Base-by-base conservation (phyloP, 2,888 invertebrate genomes). In the Melanchra persicariae region DNA sequence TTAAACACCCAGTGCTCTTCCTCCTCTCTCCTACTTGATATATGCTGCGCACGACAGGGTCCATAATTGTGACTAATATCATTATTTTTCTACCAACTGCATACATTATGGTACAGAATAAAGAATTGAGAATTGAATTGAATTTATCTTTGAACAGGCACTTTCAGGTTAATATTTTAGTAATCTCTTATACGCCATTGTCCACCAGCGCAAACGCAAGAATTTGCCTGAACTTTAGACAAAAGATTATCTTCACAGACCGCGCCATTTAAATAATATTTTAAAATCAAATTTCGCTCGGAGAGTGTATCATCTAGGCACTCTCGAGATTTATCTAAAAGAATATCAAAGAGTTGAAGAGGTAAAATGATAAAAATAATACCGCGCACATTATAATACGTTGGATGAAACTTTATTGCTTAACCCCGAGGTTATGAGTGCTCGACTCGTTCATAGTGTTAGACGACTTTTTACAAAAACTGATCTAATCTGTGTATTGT, bases 291-390 rank as follows among this genome's bases (percentile, higher is more conserved):
- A 72, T 68, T 64, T 68, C 52, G 68, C 59, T 60, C 34, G 15
- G 26, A 62, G 26, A 62, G 52, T 62, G 61, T 80, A 62, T 71
- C 66, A 67, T 68, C 61, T 34, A 54, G 43, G 55, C 63, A 52
- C 55, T 74, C 24, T 57, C 51, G 26, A 72, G 70, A 73, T 74
- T 71, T 84, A 83, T 84, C 47, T 74, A 22, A 68, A 60, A 73
- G 57, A 70, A 73, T 75, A 82, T 77, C 61, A 77, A 73, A 75
- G 62, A 51, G 19, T 54, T 63, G 45, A 64, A 61, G 63, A 70
- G 64, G 30, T 76, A 59, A 59, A 76, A 82, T 77, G 70, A 70
- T 70, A 79, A 77, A 74, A 75, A 77, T 67, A 82, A 79, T 66
- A 74, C 37, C 37, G 43, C 47, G 40, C 54, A 70, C 58, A 67